phyloP scores from a whole-genome alignment of 2,888 invertebrate species.

The Lottia scabra region DNA sequence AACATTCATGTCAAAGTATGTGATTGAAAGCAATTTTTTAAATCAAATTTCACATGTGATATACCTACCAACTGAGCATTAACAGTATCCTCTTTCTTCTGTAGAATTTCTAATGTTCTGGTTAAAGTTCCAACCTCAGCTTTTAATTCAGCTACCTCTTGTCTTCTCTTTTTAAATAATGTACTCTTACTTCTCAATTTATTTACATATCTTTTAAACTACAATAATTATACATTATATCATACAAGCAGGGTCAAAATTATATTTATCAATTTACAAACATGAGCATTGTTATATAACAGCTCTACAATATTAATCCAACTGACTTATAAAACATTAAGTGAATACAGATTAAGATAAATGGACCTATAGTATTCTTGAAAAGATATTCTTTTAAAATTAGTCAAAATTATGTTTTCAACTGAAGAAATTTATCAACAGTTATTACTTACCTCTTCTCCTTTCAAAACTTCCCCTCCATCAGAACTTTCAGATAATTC shows the following conservation, averaged over 20 bases:
- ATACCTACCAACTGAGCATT: constrained; percentile 73
- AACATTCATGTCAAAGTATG: too few relatives aligned
- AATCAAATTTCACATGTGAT: too few relatives aligned
- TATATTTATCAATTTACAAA: too few relatives aligned
- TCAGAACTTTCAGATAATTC: constrained; percentile 69
- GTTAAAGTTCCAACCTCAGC: constrained; percentile 83
- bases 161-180: constrained; percentile 83
- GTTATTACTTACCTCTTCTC: constrained; percentile 77
- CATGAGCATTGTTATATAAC: too few relatives aligned
- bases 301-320: too few relatives aligned
- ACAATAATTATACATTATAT: constrained; percentile 32
- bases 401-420: too few relatives aligned
- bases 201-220: constrained; percentile 87
- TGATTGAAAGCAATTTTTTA: too few relatives aligned
- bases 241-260: neutral
- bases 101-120: constrained; percentile 81
- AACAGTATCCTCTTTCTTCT: constrained; percentile 71
- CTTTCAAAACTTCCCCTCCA: constrained; percentile 80
- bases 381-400: too few relatives aligned
- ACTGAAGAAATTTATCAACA: too few relatives aligned
- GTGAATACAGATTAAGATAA: too few relatives aligned
- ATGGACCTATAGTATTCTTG: too few relatives aligned
- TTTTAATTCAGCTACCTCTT: constrained; percentile 80
- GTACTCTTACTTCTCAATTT: constrained; percentile 84
- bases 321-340: too few relatives aligned